Evolutionary conservation across 2,113 vertebrate genomes (phyloP).

Genomic region (Chloebia gouldiae): DNA sequence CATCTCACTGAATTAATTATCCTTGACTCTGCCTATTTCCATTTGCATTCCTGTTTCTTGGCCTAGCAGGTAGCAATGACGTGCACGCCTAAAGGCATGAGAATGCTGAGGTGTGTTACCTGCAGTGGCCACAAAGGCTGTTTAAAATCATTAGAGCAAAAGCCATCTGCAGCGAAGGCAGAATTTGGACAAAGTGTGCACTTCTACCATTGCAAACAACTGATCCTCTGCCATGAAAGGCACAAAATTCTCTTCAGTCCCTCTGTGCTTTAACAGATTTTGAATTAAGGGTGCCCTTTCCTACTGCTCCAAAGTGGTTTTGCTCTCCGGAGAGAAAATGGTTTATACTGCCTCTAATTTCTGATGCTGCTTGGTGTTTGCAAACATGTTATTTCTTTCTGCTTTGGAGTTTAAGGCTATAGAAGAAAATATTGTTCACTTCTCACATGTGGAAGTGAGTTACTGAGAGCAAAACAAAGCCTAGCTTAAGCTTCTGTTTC

Average conservation of each 20-base stretch:
- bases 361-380: not conserved
- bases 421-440: not conserved
- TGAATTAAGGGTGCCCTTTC: not conserved
- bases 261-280: not conserved
- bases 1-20: not conserved
- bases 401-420: not conserved
- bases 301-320: not conserved
- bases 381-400: not conserved
- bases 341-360: not conserved
- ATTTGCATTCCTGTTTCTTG: not conserved
- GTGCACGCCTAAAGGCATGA: not conserved
- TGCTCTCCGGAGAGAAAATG: not conserved
- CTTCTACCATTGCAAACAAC: not conserved
- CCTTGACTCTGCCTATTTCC: not conserved
- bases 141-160: not conserved
- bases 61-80: not conserved
- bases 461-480: not conserved
- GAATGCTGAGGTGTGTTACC: not conserved
- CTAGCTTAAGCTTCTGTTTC: not conserved
- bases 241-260: not conserved
- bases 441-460: not conserved
- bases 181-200: not conserved
- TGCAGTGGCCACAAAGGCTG: not conserved
- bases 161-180: not conserved
- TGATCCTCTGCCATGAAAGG: not conserved